Base-by-base conservation (phyloP, 2,888 invertebrate species). In the Agonopterix heracliana region DNA sequence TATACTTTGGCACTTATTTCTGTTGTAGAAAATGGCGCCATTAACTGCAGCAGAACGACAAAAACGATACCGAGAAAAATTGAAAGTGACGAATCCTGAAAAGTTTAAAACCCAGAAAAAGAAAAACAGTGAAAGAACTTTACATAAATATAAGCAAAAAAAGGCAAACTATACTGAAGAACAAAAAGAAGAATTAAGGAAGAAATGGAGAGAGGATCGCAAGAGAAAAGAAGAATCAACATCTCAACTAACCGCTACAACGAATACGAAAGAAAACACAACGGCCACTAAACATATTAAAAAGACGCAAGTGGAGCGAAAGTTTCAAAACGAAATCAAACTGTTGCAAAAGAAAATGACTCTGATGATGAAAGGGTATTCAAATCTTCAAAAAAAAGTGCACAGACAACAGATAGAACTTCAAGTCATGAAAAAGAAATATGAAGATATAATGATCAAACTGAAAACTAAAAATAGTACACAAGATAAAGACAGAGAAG, bases 331-430 rank as follows among this genome's bases (percentile, higher is more conserved):
- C 7, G 14, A 36, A 35, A 45, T 11, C 45, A 9, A 10, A 38
- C 36, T 35, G 8, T 35, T 35, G 35, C 7, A 12, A 9, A 35
- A 12, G 13, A 45, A 35, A 35, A 12, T 35, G 10, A 44, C 9
- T 26, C 10, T 11, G 9, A 17, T 44, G 43, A 45, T 35, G n/a
- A 49, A 47, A 47, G 35, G 52, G 9, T 49, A 49, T 44, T 49
- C 49, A 47, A 41, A 10, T 43, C 52, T 52, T 38, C 45, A 52
- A 42, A 52, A 38, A 46, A 52, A 52, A 40, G 12, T 47, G 17
- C 46, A 26, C 11, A 52, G 47, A 45, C 49, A 49, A 42, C 47
- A 49, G 46, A 47, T 47, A 34, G 43, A 47, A 49, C 45, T 45
- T 10, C 17, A 49, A 34, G 8, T 41, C 26, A 45, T 52, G 47